phyloP scores from a whole-genome alignment of 2,888 invertebrate species.

The Tineola bisselliella region DNA sequence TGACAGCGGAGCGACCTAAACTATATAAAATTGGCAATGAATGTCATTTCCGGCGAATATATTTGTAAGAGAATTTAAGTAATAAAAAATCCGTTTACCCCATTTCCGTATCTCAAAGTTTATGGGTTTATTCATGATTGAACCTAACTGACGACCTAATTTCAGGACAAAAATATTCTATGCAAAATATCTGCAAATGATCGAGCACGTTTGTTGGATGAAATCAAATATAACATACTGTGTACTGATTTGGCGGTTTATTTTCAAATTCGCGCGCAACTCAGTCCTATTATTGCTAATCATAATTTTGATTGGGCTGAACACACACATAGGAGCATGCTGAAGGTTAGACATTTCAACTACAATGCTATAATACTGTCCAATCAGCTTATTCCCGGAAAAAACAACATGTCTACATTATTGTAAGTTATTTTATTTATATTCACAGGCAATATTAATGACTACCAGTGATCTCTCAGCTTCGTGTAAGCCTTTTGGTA shows the following conservation, averaged over 20 bases:
- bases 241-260: constrained; percentile 69
- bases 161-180: constrained; percentile 64
- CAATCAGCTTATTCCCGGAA: constrained; percentile 14
- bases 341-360: constrained; percentile 42
- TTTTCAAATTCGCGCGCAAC: constrained; percentile 61
- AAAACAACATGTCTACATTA: too few species aligned
- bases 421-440: background rate
- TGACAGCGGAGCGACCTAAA: too few species aligned
- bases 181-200: constrained; percentile 37
- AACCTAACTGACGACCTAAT: too few species aligned
- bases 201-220: constrained; percentile 48
- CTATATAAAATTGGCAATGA: too few species aligned
- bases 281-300: constrained; percentile 59
- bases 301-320: constrained; percentile 58
- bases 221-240: constrained; percentile 67
- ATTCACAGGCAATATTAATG: constrained; percentile 60
- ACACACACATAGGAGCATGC: constrained; percentile 51
- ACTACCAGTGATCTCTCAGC: constrained; percentile 71
- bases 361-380: constrained; percentile 18
- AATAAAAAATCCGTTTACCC: too few species aligned
- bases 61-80: too few species aligned
- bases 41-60: too few species aligned
- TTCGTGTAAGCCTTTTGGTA: constrained; percentile 66
- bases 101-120: too few species aligned
- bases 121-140: too few species aligned